A percentile compares a stretch with the other conserved stretches of the same genome.
These are phyloP conservation scores for Heliconius hermathena DNA, from an alignment of 1,140 invertebrate genomes.

Conservation along the genomic window DNA sequence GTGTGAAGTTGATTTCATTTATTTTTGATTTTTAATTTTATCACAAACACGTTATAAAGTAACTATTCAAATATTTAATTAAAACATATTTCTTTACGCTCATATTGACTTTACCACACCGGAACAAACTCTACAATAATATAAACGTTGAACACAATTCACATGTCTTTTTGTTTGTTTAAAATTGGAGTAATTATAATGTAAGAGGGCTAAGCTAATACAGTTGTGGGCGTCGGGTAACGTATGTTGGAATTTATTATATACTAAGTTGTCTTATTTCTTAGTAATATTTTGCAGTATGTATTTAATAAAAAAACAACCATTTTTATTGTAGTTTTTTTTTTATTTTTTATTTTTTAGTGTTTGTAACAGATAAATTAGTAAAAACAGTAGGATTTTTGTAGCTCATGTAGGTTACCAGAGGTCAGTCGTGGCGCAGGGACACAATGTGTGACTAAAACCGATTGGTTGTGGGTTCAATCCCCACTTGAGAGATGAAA, in stretches of 20 bases:
- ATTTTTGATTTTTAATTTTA: neutral
- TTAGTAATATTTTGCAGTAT: neutral
- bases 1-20: no score
- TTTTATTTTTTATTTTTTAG: no score
- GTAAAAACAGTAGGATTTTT: no score
- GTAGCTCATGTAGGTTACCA: no score
- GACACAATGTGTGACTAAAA: no score
- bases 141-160: constrained; percentile 9
- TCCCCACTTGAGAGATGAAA: no score
- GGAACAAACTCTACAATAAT: neutral
- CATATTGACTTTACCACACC: neutral
- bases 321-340: no score
- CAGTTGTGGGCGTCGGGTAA: constrained; percentile 10
- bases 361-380: no score
- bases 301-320: neutral
- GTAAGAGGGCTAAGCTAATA: constrained; percentile 26
- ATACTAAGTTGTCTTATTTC: neutral
- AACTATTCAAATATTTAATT: neutral
- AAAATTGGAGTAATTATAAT: constrained; percentile 28
- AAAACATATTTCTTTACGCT: neutral
- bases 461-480: no score
- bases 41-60: neutral
- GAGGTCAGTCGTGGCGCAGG: no score
- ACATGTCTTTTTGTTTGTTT: constrained; percentile 24
- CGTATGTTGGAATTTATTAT: neutral